Evolutionary conservation across 2,888 invertebrate genomes (phyloP).

Genomic region (Drosophila niveifrons): DNA sequence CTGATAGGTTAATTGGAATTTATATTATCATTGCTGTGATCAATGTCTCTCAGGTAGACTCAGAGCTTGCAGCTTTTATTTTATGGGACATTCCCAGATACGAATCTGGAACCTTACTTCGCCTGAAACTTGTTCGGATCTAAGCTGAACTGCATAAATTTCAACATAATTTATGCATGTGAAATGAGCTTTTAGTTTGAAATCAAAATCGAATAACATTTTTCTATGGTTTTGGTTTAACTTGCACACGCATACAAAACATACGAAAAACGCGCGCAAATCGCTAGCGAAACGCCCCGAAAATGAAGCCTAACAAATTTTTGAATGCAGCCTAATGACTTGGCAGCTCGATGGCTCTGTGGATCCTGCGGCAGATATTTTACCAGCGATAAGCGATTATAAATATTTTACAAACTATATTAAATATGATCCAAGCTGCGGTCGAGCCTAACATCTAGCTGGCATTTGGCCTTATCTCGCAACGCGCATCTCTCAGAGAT

Average conservation of each 20-base stretch:
- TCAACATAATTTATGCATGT: conserved; percentile 63
- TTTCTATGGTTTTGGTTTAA: not conserved
- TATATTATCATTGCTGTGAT: conserved; percentile 77
- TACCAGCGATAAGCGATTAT: conserved; percentile 58
- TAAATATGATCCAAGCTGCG: conserved; percentile 54
- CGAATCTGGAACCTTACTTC: conserved; percentile 43
- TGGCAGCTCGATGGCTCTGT: conserved; percentile 52
- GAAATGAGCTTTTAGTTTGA: conserved; percentile 65
- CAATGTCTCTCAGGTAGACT: conserved; percentile 61
- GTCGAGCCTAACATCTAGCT: conserved; percentile 31
- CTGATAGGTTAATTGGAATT: conserved; percentile 79
- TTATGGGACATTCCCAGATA: conserved; percentile 42
- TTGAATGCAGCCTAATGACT: conserved; percentile 66
- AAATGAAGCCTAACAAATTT: conserved; percentile 34
- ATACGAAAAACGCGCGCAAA: conserved; percentile 12
- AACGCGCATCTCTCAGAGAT: conserved; percentile 72
- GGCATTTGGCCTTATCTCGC: conserved; percentile 50
- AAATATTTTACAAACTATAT: conserved; percentile 74
- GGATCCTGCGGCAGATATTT: conserved; percentile 59
- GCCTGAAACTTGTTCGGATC: conserved; percentile 29
- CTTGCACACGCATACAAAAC: not conserved
- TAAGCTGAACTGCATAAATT: conserved; percentile 54
- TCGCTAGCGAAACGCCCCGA: conserved; percentile 28
- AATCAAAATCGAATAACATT: conserved; percentile 29
- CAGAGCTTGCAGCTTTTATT: conserved; percentile 21